Evolutionary conservation across 2,797 vertebrate genomes (phyloP).

Genomic region (Toxotes lorentzi): DNA sequence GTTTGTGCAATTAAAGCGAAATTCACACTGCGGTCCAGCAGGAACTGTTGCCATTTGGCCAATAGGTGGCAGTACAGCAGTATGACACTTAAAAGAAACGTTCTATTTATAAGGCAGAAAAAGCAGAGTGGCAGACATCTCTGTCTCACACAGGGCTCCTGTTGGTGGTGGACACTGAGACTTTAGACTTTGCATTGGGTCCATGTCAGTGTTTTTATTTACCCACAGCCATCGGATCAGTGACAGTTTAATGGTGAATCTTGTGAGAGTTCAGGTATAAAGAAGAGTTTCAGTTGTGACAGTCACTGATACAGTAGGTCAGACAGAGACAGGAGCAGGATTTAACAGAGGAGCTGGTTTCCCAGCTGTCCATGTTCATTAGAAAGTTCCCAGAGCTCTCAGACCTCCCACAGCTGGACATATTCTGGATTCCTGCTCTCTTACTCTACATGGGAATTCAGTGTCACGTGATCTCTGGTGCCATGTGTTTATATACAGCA

Average conservation of each 20-base stretch:
- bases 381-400: constrained; percentile 50
- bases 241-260: neutral
- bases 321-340: constrained; percentile 16
- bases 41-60: too few relatives aligned
- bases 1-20: too few relatives aligned
- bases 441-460: constrained; percentile 75
- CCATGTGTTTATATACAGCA: constrained; percentile 45
- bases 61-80: neutral
- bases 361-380: constrained; percentile 53
- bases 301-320: neutral
- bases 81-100: neutral
- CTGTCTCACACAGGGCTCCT: too few relatives aligned
- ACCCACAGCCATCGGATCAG: neutral
- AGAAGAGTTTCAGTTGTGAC: neutral
- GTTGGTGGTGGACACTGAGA: neutral
- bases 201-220: neutral
- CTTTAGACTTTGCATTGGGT: neutral
- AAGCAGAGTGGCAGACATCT: too few relatives aligned
- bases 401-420: constrained; percentile 77
- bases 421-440: constrained; percentile 75
- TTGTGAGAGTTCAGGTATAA: neutral
- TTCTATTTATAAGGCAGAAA: too few relatives aligned
- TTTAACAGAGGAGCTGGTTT: neutral
- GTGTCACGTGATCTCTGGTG: constrained; percentile 58
- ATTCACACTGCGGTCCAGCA: too few relatives aligned